Evolutionary conservation across 35 echinoderm and acorn worm genomes (phyloP).

Genomic region (Apostichopus japonicus): DNA sequence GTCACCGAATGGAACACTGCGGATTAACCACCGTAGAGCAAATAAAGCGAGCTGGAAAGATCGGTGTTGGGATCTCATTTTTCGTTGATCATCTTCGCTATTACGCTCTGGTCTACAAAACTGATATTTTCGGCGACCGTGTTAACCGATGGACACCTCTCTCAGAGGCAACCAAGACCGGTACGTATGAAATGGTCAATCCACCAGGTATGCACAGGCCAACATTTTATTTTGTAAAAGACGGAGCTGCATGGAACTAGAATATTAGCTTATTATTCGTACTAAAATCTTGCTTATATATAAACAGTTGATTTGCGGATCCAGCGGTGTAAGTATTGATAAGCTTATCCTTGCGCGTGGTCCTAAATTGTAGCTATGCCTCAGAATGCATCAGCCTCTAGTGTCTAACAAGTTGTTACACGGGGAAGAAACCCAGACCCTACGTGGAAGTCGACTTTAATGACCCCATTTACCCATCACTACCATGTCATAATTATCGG

Average conservation of each 20-base stretch:
- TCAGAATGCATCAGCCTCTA: too few relatives aligned
- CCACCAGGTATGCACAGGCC: slow-evolving; percentile 51
- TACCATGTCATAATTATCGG: too few relatives aligned
- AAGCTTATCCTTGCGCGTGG: too few relatives aligned
- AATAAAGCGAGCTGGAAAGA: slow-evolving; percentile 49
- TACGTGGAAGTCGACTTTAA: not conserved
- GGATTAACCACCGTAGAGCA: slow-evolving; percentile 62
- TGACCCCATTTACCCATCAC: not conserved
- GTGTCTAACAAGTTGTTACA: too few relatives aligned
- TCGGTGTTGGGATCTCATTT: slow-evolving; percentile 54
- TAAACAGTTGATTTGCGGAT: too few relatives aligned
- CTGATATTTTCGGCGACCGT: slow-evolving; percentile 51
- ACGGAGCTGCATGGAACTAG: too few relatives aligned
- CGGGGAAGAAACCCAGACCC: not conserved
- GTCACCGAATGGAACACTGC: slow-evolving; percentile 70
- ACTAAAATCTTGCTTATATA: too few relatives aligned
- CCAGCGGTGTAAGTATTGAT: too few relatives aligned
- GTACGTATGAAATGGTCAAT: slow-evolving; percentile 61
- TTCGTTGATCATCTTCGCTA: slow-evolving; percentile 68
- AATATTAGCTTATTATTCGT: too few relatives aligned
- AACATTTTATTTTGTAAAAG: too few relatives aligned
- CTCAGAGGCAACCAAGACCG: slow-evolving; percentile 54
- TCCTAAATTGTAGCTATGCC: too few relatives aligned
- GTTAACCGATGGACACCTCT: slow-evolving; percentile 71
- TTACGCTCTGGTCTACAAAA: slow-evolving; percentile 41